Evolutionary conservation across 2,888 invertebrate species (phyloP), one percentile per base, ranked within the genome.

Genomic region (Lasioglossum marginatum): DNA sequence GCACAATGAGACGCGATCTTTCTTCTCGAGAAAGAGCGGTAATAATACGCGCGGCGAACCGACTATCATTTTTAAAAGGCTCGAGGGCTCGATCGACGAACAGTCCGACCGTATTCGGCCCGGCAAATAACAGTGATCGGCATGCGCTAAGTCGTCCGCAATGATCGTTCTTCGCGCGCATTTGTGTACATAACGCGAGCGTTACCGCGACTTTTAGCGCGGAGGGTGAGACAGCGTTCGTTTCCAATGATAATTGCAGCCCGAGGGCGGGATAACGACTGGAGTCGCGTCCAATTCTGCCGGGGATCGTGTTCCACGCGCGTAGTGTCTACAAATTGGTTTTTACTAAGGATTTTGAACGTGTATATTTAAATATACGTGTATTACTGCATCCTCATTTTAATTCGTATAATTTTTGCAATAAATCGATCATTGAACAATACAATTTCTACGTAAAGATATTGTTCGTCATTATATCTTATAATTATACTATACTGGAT

Each of bases 241-340:
- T 63, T 63, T 31, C 16, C 6, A 31, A 31, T 31, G 31, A 63
- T 63, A 31, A 63, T 16, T 31, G 31, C 31, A 60, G 4, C 31
- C 16, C 63, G 31, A 31, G 16, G 63, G 63, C 31, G 6, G 63
- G 31, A 31, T 31, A 31, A 63, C 31, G 31, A 31, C 2, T 23
- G 48, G 84, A 74, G 80, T 77, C 82, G 79, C 74, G 81, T 86
- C 77, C 78, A 16, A 66, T 34, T 37, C 37, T 57, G 63, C 19
- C 27, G 40, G 14, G 79, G 78, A 86, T 88, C 82, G 77, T 80
- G 27, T 86, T 80, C 82, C 70, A 40, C 19, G 73, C 48, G 60
- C 16, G 60, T 48, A 52, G n/a, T n/a, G 19, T 43, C 72, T 31
- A 16, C 74, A 52, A 88, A 90, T 86, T 79, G 80, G 86, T 86